Evolutionary conservation across 2,797 vertebrate species (phyloP).

Genomic region (Enteromius afrohamiltoni): DNA sequence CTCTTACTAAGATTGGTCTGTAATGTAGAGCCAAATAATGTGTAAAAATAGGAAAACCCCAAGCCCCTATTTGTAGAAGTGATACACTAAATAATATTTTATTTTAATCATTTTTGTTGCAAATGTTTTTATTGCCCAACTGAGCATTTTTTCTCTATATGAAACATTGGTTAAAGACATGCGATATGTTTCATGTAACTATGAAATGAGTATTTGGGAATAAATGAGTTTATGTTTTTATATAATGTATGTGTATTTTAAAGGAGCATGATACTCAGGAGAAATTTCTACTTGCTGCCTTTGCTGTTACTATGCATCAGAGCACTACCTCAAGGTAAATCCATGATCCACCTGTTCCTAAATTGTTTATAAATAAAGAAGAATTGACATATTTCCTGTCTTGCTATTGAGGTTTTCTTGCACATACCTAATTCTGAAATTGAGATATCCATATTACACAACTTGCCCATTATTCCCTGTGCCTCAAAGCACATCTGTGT

Average conservation of each 20-base stretch:
- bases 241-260: conserved; percentile 62
- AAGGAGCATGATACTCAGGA: conserved; percentile 83
- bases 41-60: background rate
- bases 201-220: background rate
- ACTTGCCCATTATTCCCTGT: background rate
- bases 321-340: conserved; percentile 82
- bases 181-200: background rate
- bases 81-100: background rate
- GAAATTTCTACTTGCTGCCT: conserved; percentile 79
- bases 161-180: background rate
- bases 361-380: conserved; percentile 1
- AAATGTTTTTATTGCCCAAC: no score
- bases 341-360: background rate
- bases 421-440: background rate
- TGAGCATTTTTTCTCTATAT: background rate
- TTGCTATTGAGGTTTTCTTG: background rate
- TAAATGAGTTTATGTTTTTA: conserved; percentile 1
- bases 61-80: background rate
- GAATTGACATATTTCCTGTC: background rate
- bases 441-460: conserved; percentile 11
- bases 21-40: background rate
- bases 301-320: conserved; percentile 77
- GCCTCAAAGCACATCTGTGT: conserved; percentile 17
- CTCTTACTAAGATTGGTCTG: background rate
- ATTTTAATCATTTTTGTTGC: background rate